Percentiles rank a stretch among this genome's conserved stretches.
These are phyloP conservation scores for Carollia perspicillata DNA, from an alignment of 2,113 vertebrate genomes.

Conservation along the genomic window DNA sequence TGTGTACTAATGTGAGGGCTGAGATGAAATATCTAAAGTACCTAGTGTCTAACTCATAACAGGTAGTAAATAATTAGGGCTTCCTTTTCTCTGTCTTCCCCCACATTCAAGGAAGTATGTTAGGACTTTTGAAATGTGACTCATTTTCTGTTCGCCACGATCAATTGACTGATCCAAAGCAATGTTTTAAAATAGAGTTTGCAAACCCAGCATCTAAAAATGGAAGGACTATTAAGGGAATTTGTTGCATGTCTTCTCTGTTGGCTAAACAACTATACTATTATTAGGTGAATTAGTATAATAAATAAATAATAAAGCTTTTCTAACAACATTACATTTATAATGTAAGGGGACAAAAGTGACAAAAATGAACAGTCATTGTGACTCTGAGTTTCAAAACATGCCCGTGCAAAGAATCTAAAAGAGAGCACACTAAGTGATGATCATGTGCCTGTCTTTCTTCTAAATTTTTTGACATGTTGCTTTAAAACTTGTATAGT, in stretches of 20 bases:
- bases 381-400: background rate
- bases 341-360: background rate
- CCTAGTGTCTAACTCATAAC: background rate
- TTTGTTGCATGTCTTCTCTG: background rate
- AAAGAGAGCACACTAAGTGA: background rate
- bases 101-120: background rate
- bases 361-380: background rate
- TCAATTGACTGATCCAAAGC: background rate
- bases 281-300: background rate
- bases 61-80: background rate
- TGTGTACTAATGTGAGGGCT: background rate
- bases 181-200: background rate
- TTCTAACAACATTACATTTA: background rate
- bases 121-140: background rate
- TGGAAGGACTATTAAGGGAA: background rate
- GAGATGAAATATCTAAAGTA: background rate
- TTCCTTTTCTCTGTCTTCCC: background rate
- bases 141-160: background rate
- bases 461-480: background rate
- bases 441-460: background rate
- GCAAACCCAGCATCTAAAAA: background rate
- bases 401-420: background rate
- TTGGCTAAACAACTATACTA: background rate
- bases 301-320: background rate
- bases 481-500: background rate